Percentiles rank a stretch among this genome's conserved stretches.
Conservation (phyloP, 2,113 vertebrate species). For the Trematomus loennbergii region DNA sequence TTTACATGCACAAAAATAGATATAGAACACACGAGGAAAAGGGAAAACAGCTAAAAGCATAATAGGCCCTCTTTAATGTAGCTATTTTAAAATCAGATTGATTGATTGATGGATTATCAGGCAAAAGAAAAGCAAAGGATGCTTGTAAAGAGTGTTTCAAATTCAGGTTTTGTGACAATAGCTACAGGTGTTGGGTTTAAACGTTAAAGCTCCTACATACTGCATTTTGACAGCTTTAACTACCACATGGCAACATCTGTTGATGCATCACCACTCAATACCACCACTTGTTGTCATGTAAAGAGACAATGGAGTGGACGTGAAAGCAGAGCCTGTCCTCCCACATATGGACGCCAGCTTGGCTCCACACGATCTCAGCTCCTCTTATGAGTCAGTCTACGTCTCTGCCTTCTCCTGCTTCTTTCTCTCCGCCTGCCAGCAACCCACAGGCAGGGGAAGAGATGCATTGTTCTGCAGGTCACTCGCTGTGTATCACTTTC, state of each 20-base stretch:
- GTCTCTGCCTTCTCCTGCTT: conserved; percentile 57
- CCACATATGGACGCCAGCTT: conserved; percentile 53
- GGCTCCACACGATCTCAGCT: conserved; percentile 58
- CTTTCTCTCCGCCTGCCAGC: conserved; percentile 56
- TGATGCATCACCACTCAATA: conserved; percentile 6
- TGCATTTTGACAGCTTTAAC: conserved; percentile 10
- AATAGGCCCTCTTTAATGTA: no score
- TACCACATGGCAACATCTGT: conserved; percentile 42
- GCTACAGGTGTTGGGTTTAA: background rate
- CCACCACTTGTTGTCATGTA: conserved; percentile 52
- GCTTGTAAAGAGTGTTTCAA: no score
- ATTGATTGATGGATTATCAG: no score
- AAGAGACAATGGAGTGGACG: conserved; percentile 48
- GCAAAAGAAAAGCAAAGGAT: no score
- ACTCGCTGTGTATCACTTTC: conserved; percentile 61
- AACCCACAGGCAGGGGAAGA: conserved; percentile 58
- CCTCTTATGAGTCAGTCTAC: conserved; percentile 67
- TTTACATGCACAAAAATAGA: no score
- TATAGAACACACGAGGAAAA: no score
- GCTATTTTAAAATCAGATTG: no score
- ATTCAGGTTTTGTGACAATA: background rate
- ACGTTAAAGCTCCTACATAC: conserved; percentile 7
- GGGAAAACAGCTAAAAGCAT: no score
- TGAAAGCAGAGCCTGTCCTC: conserved; percentile 69
- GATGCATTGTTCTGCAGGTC: conserved; percentile 67